Percentiles rank a stretch among this genome's conserved stretches.
Conservation (phyloP, 1,140 invertebrate genomes). For the Ips typographus region DNA sequence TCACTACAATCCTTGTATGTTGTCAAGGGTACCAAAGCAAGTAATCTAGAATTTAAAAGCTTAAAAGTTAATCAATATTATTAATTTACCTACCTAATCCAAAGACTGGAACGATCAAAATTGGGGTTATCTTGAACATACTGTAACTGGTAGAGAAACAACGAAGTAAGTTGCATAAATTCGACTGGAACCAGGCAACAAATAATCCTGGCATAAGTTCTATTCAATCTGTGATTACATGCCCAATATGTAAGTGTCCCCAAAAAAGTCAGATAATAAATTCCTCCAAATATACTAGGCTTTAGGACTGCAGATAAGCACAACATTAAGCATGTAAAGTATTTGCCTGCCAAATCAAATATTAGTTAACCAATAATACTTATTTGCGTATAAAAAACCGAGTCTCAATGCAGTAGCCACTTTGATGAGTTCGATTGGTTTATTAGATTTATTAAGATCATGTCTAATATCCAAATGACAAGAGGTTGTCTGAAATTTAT, state of each 20-base stretch:
- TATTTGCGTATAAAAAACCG: background rate
- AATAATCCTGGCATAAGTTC: background rate
- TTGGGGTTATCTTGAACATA: background rate
- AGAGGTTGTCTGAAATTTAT: background rate
- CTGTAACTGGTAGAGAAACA: constrained; percentile 6
- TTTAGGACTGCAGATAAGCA: background rate
- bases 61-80: background rate
- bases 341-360: background rate
- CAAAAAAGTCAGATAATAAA: constrained; percentile 3
- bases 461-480: background rate
- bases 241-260: background rate
- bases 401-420: background rate
- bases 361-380: background rate
- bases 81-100: background rate
- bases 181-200: background rate
- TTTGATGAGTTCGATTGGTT: background rate
- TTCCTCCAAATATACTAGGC: background rate
- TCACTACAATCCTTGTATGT: constrained; percentile 12
- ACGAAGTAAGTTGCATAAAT: background rate
- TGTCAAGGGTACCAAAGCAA: background rate
- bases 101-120: background rate
- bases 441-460: background rate
- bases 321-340: background rate
- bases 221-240: background rate
- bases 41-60: background rate